Percentiles rank a stretch among this genome's conserved stretches.
Conservation (phyloP, 2,888 invertebrate genomes). For the Scaeva pyrastri region DNA sequence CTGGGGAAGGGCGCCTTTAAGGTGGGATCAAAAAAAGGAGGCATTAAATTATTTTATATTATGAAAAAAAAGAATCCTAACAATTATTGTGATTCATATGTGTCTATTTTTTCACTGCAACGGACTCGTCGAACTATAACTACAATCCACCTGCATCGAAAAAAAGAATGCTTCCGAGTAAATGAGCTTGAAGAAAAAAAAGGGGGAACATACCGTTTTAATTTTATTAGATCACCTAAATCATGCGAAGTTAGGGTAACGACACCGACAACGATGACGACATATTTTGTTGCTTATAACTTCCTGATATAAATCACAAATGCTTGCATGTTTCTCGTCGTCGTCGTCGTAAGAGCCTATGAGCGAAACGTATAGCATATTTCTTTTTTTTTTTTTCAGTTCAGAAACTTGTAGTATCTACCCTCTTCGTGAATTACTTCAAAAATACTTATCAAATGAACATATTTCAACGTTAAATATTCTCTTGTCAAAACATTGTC, state of each 20-base stretch:
- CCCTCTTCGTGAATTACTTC: not conserved
- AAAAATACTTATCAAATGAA: not conserved
- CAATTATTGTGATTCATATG: too few species aligned
- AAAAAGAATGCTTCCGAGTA: not conserved
- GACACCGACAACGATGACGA: not conserved
- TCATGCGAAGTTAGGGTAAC: not conserved
- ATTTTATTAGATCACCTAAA: conserved; percentile 9
- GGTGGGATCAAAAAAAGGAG: too few species aligned
- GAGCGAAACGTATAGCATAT: too few species aligned
- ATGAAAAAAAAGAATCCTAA: too few species aligned
- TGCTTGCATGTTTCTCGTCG: not conserved
- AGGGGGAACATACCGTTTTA: not conserved
- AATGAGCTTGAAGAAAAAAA: not conserved
- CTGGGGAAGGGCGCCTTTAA: not conserved
- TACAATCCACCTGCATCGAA: too few species aligned
- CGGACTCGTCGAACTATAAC: too few species aligned
- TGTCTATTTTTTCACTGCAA: too few species aligned
- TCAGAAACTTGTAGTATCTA: too few species aligned
- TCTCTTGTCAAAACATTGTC: too few species aligned
- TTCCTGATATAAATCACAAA: conserved; percentile 25
- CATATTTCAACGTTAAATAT: not conserved
- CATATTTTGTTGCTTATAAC: conserved; percentile 4
- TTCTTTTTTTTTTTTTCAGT: too few species aligned
- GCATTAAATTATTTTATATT: too few species aligned
- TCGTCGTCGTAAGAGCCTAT: not conserved